Evolutionary conservation across 1,140 invertebrate species (phyloP).

Genomic region (Lepidurus apus): DNA sequence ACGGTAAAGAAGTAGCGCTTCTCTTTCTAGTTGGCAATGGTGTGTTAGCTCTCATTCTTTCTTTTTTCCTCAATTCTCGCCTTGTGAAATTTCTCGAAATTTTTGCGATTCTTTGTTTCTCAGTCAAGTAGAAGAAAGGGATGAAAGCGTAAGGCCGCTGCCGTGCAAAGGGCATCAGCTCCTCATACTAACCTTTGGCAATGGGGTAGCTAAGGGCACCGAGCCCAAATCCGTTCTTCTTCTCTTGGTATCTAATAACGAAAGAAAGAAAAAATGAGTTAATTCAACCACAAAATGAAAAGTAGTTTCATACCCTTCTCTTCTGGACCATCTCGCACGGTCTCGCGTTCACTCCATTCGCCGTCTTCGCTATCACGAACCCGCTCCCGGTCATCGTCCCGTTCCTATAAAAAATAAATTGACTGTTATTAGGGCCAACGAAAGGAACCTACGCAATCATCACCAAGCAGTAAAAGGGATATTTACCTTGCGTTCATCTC

Average conservation of each 20-base stretch:
- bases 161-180: constrained; percentile 12
- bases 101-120: constrained; percentile 6
- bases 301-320: constrained; percentile 46
- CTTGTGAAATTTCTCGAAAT: constrained; percentile 30
- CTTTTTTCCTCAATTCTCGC: background rate
- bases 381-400: constrained; percentile 41
- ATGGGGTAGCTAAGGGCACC: constrained; percentile 34
- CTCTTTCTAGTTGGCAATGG: constrained; percentile 9
- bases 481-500: constrained; percentile 4
- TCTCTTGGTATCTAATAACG: constrained; percentile 63
- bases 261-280: constrained; percentile 25
- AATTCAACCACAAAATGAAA: constrained; percentile 26
- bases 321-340: constrained; percentile 43
- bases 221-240: constrained; percentile 65
- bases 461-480: too few species aligned
- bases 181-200: constrained; percentile 34
- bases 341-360: constrained; percentile 45
- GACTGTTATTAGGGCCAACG: background rate
- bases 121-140: constrained; percentile 25
- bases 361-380: constrained; percentile 43
- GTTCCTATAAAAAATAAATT: background rate
- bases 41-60: constrained; percentile 4
- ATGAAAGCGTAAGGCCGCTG: constrained; percentile 29
- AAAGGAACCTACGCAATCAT: too few species aligned
- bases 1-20: constrained; percentile 13